These are phyloP conservation scores for Brienomyrus longianalis DNA, from an alignment of 2,113 vertebrate genomes.

Conservation along the genomic window DNA sequence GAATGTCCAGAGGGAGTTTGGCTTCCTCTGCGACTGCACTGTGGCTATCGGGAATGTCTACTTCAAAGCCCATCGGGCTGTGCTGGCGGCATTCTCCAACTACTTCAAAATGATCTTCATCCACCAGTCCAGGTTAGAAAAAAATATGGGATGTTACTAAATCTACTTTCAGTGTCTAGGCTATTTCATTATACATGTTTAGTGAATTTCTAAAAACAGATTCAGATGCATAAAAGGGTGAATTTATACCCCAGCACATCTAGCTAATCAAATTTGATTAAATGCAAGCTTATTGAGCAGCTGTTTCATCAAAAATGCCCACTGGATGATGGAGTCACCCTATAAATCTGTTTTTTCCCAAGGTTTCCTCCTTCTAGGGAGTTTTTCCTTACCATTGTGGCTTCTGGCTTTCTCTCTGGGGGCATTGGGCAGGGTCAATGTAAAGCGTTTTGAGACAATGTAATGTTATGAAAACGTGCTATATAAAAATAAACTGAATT, in stretches of 20 bases:
- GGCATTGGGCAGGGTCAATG: not conserved
- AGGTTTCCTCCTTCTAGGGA: not conserved
- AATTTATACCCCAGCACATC: not conserved
- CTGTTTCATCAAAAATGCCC: not conserved
- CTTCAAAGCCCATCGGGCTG: conserved; percentile 94
- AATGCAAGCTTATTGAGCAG: not conserved
- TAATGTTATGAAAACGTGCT: not conserved
- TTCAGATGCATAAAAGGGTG: not conserved
- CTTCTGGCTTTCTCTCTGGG: not conserved
- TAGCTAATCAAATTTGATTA: not conserved
- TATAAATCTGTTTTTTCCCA: not conserved
- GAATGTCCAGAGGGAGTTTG: conserved; percentile 93
- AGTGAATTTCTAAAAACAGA: not conserved
- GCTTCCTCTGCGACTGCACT: conserved; percentile 95
- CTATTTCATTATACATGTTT: not conserved
- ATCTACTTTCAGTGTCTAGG: not conserved
- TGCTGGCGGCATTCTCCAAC: conserved; percentile 94
- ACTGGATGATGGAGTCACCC: not conserved
- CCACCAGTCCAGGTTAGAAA: conserved; percentile 85
- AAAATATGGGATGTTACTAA: not conserved
- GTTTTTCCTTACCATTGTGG: not conserved
- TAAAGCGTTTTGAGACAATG: not conserved
- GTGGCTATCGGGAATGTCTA: conserved; percentile 96
- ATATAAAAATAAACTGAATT: not conserved
- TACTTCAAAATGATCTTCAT: conserved; percentile 99